phyloP scores from a whole-genome alignment of 2,113 vertebrate species.

The Ptilonorhynchus violaceus region DNA sequence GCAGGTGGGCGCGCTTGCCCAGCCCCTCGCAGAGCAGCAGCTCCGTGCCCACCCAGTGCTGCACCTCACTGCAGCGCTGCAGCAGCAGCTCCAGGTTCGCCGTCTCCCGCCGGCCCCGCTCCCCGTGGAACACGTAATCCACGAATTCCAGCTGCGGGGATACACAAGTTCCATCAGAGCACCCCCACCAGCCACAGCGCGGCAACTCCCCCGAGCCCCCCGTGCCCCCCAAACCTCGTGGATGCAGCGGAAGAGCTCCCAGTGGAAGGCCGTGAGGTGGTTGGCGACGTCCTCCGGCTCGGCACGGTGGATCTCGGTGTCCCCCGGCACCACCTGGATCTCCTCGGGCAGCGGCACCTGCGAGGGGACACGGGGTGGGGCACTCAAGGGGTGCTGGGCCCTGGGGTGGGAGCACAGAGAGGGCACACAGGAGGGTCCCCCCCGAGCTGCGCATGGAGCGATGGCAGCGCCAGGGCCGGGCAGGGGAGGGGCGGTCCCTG shows the following conservation, averaged over 20 bases:
- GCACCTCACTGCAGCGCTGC: conserved; percentile 95
- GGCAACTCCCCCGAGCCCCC: too few species aligned
- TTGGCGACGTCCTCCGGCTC: conserved; percentile 93
- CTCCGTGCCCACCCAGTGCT: conserved; percentile 96
- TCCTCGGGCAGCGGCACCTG: conserved; percentile 93
- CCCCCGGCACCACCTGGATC: conserved; percentile 90
- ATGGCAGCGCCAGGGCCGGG: rapidly evolving
- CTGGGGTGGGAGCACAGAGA: rapidly evolving
- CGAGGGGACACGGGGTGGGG: rapidly evolving
- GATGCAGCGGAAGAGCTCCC: conserved; percentile 95
- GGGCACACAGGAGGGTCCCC: neutral
- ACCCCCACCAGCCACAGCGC: rapidly evolving
- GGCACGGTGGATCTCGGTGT: conserved; percentile 91
- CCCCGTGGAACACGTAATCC: conserved; percentile 93
- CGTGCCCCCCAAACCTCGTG: conserved; percentile 79
- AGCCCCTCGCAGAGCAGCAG: conserved; percentile 91
- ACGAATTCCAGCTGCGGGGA: conserved; percentile 89
- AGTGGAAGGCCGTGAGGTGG: conserved; percentile 92
- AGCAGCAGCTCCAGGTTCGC: conserved; percentile 95
- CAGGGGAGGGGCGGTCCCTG: neutral
- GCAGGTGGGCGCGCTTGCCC: conserved; percentile 89
- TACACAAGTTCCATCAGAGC: rapidly evolving
- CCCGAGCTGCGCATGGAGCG: too few species aligned
- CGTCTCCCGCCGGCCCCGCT: conserved; percentile 91
- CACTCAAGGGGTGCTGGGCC: neutral